phyloP scores from a whole-genome alignment of 1,140 invertebrate species.

The Hypsibius dujardini region DNA sequence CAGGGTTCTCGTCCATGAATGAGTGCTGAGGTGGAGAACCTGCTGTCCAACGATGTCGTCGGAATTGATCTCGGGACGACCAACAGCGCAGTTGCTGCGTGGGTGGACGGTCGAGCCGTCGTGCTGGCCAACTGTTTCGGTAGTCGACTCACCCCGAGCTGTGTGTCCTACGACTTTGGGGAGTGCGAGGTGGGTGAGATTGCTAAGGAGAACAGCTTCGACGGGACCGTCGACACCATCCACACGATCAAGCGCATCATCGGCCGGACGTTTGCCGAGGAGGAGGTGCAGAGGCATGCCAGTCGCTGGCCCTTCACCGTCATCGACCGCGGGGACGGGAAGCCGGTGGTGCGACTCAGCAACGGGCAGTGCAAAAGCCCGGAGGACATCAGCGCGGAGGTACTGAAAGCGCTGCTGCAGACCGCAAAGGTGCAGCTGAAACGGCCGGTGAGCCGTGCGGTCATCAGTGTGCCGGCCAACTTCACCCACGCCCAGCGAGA shows the following conservation, averaged over 20 bases:
- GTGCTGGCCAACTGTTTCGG: background rate
- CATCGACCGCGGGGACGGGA: no score
- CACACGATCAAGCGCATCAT: background rate
- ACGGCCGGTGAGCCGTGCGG: background rate
- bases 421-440: background rate
- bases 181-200: background rate
- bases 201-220: background rate
- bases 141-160: background rate
- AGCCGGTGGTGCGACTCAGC: no score
- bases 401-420: no score
- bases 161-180: background rate
- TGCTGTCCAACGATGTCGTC: no score
- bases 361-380: no score
- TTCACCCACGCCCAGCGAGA: background rate
- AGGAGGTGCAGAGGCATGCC: no score
- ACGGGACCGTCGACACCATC: background rate
- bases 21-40: no score
- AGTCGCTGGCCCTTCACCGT: no score
- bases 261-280: no score
- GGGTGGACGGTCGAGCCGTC: background rate
- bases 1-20: no score
- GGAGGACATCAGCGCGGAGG: no score
- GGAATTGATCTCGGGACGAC: background rate
- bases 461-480: background rate
- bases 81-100: background rate